A percentile compares a stretch with the other conserved stretches of the same genome.
These are phyloP conservation scores for Pomatorhinus ruficollis DNA, from an alignment of 2,113 vertebrate species.

Conservation along the genomic window DNA sequence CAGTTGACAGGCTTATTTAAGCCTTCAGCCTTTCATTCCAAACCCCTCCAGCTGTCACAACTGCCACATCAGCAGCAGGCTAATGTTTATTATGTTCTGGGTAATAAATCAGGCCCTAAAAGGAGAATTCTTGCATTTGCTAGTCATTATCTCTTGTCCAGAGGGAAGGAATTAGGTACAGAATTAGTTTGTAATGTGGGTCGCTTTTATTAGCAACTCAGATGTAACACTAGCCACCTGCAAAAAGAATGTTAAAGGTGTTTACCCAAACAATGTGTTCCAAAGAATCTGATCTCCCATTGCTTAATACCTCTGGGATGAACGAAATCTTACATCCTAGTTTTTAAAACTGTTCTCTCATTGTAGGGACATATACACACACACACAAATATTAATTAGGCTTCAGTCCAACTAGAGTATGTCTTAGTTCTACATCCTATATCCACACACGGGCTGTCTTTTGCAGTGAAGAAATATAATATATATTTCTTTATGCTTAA, in stretches of 20 bases:
- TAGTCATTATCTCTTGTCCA: not conserved
- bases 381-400: not conserved
- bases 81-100: slow-evolving; percentile 29
- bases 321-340: not conserved
- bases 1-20: slow-evolving; percentile 5
- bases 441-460: not conserved
- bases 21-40: slow-evolving; percentile 19
- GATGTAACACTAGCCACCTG: not conserved
- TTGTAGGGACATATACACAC: not conserved
- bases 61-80: not conserved
- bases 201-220: not conserved
- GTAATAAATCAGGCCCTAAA: slow-evolving; percentile 34
- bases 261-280: not conserved
- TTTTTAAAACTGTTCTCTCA: not conserved
- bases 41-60: slow-evolving; percentile 18
- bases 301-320: not conserved
- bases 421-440: not conserved
- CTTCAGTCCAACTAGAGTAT: not conserved
- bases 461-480: not conserved
- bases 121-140: slow-evolving; percentile 1
- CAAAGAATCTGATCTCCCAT: not conserved
- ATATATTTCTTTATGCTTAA: not conserved
- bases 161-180: not conserved
- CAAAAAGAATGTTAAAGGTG: not conserved
- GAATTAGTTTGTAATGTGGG: not conserved